phyloP scores from a whole-genome alignment of 2,113 vertebrate genomes.

The Acanthochromis polyacanthus region DNA sequence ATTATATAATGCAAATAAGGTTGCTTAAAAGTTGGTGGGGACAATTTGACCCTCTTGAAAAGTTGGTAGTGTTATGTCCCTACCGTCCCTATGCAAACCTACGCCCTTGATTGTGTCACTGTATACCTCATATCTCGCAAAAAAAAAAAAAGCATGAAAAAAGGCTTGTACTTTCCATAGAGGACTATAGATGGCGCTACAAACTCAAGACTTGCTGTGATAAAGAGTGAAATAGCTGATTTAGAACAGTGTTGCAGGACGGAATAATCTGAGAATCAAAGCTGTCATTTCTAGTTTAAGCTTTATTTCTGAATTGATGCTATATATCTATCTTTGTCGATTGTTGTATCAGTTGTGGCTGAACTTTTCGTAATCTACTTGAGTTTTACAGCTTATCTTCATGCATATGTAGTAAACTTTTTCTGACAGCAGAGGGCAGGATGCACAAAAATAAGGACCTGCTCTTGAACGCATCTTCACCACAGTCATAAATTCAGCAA shows the following conservation, averaged over 20 bases:
- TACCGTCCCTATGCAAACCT: no score
- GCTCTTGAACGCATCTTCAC: background rate
- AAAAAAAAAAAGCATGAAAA: conserved; percentile 15
- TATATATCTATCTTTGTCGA: background rate
- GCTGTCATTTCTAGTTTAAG: background rate
- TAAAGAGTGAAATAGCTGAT: conserved; percentile 20
- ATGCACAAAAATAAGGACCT: conserved; percentile 15
- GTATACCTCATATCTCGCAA: conserved; percentile 1
- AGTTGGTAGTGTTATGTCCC: no score
- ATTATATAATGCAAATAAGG: no score
- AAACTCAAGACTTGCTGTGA: background rate
- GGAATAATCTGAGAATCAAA: background rate
- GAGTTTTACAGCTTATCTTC: background rate
- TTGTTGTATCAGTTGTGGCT: background rate
- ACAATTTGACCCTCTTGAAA: no score
- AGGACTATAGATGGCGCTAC: conserved; percentile 4
- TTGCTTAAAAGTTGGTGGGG: no score
- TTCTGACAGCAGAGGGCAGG: conserved; percentile 67
- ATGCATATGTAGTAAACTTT: conserved; percentile 26
- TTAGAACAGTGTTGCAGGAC: conserved; percentile 16
- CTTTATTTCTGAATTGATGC: background rate
- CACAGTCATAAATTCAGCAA: no score
- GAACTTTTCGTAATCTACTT: no score
- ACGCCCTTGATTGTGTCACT: conserved; percentile 17
- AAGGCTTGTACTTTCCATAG: background rate